Conservation (phyloP, 2,888 invertebrate species). For the Erynnis tages region DNA sequence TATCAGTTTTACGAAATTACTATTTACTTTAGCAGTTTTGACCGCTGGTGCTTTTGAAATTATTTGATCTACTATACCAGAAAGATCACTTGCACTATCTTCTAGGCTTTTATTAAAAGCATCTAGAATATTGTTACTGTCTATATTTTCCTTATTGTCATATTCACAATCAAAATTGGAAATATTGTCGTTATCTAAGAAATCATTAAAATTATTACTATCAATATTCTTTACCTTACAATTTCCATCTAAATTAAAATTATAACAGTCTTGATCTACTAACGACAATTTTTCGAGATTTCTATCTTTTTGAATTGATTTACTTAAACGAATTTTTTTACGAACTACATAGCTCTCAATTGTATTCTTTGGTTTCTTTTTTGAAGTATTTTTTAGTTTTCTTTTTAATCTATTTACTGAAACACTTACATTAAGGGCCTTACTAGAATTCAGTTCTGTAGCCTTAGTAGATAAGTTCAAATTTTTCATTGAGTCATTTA, state of each 20-base stretch:
- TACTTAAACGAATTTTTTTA: conserved; percentile 52
- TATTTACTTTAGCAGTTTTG: conserved; percentile 58
- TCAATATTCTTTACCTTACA: background rate
- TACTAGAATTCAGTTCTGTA: conserved; percentile 46
- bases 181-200: conserved; percentile 1
- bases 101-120: conserved; percentile 48
- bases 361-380: conserved; percentile 57
- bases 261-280: conserved; percentile 24
- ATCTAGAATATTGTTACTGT: conserved; percentile 43
- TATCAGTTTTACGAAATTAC: conserved; percentile 59
- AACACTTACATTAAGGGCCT: conserved; percentile 56
- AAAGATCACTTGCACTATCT: conserved; percentile 55
- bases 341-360: conserved; percentile 62
- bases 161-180: background rate
- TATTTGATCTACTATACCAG: conserved; percentile 66
- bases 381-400: conserved; percentile 53
- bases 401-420: conserved; percentile 65
- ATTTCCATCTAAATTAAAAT: background rate
- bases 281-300: conserved; percentile 50
- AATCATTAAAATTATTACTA: background rate
- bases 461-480: conserved; percentile 42
- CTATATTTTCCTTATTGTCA: conserved; percentile 39
- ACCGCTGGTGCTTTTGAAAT: conserved; percentile 48
- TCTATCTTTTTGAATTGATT: conserved; percentile 34
- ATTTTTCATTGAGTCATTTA: conserved; percentile 51